Evolutionary conservation across 2,797 vertebrate species (phyloP), one percentile per base, ranked within the genome.

Genomic region (Cyprinodon diabolis): DNA sequence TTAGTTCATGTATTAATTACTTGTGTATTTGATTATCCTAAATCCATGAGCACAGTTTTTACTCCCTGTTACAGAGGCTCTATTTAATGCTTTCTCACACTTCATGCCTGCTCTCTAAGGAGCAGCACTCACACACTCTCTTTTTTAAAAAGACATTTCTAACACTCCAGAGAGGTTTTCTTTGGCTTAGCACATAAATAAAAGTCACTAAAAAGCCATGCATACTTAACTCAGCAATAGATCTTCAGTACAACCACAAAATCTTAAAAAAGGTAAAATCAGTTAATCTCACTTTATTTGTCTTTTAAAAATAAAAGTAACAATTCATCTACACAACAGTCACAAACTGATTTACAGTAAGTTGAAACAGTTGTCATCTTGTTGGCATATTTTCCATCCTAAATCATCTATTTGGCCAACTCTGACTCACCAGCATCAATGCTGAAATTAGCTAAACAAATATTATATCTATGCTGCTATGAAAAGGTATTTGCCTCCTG

Each of bases 351-450:
- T 87, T 82, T 76, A 87, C 76, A 89, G 79, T 81, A 87, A 76
- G 14, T 71, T 84, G 71, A 86, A 82, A 81, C 66, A 73, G 66
- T 72, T 62, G 66, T 84, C 37, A 19, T 68, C 74, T 79, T 45
- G 25, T 75, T 77, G 82, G 68, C 37, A 45, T 68, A 69, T 75
- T 84, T 87, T 80, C 51, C 66, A 86, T 86, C 77, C 81, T 76
- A 74, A 81, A 91, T 91, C 19, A 58, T 87, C 81, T 86, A 84
- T 76, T 90, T 90, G 84, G 86, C 80, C 89, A 94, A 95, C 94
- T 95, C 94, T 94, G 94, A 94, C 93, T 95, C 91, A 90, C 94
- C 95, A 90, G 95, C 95, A 96, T 95, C 95, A 96, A 96, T 96
- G 95, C 94, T 94, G 86, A 91, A 93, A 90, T 81, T 84, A 82